phyloP scores from a whole-genome alignment of 1,140 invertebrate genomes.

The Drosophila bocki region DNA sequence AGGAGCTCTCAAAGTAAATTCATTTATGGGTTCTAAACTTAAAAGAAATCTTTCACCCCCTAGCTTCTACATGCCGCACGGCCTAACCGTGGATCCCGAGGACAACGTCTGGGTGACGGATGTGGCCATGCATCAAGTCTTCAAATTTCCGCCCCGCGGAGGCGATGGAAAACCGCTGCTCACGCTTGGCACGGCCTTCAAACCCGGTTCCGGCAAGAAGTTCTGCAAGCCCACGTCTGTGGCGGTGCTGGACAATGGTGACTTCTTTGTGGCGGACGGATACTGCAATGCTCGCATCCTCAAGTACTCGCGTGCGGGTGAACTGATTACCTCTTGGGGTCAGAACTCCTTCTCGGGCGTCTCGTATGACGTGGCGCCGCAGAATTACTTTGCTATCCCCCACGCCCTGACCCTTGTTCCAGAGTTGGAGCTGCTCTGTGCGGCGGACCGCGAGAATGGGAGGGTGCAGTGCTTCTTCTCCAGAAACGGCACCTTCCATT shows the following conservation, averaged over 20 bases:
- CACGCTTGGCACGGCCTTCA: constrained; percentile 88
- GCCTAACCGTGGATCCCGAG: constrained; percentile 92
- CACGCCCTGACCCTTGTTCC: constrained; percentile 93
- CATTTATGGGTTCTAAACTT: not conserved
- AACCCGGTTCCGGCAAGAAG: constrained; percentile 92
- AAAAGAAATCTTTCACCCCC: constrained; percentile 37
- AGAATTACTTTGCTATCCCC: constrained; percentile 90
- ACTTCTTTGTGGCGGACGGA: constrained; percentile 97
- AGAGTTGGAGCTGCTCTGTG: constrained; percentile 91
- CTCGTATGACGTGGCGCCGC: constrained; percentile 80
- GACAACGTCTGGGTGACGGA: constrained; percentile 97
- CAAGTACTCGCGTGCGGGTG: constrained; percentile 92
- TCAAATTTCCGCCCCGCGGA: constrained; percentile 88
- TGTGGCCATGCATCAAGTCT: constrained; percentile 95
- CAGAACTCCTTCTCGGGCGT: constrained; percentile 84
- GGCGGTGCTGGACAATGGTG: constrained; percentile 92
- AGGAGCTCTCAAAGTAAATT: not conserved
- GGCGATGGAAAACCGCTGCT: constrained; percentile 82
- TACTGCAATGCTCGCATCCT: constrained; percentile 97
- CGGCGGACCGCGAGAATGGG: constrained; percentile 97
- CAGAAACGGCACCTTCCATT: constrained; percentile 88
- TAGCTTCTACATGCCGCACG: constrained; percentile 97
- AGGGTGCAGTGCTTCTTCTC: constrained; percentile 92
- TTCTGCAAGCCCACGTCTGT: constrained; percentile 98
- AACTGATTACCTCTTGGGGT: constrained; percentile 89